Evolutionary conservation across 37 sponge, comb jelly and placozoan genomes (phyloP).

Genomic region (Halisarca cf. caerulea): DNA sequence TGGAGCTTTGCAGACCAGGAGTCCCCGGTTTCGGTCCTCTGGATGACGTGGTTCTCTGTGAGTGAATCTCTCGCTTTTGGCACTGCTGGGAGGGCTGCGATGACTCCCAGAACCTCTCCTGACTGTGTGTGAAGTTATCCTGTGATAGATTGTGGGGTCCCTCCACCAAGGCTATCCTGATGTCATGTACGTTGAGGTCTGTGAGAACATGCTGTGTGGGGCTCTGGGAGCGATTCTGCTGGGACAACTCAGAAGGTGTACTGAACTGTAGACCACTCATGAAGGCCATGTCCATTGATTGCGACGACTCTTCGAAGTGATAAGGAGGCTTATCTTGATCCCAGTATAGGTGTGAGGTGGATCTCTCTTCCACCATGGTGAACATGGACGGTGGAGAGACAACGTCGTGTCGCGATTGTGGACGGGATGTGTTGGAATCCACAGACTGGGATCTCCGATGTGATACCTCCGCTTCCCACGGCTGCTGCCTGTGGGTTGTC

Average conservation of each 20-base stretch:
- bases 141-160: not conserved
- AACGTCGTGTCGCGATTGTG: too few relatives aligned
- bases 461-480: not conserved
- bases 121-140: not conserved
- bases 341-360: not conserved
- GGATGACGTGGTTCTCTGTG: not conserved
- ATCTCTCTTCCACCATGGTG: not conserved
- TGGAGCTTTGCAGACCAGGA: not conserved
- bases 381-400: too few relatives aligned
- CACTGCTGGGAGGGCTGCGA: not conserved
- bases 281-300: too few relatives aligned
- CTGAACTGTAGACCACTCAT: not conserved
- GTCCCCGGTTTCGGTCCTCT: not conserved
- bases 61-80: not conserved
- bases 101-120: not conserved
- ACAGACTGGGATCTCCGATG: not conserved
- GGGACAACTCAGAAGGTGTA: not conserved
- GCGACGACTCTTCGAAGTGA: too few relatives aligned
- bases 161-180: not conserved
- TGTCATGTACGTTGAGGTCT: not conserved
- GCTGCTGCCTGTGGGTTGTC: too few relatives aligned
- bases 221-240: not conserved
- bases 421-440: not conserved
- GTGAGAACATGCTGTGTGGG: slow-evolving; percentile 14
- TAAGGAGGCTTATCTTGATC: too few relatives aligned